Percentiles rank a stretch among this genome's conserved stretches.
phyloP scores from a whole-genome alignment of 2,888 invertebrate species.

The Clanis bilineata region DNA sequence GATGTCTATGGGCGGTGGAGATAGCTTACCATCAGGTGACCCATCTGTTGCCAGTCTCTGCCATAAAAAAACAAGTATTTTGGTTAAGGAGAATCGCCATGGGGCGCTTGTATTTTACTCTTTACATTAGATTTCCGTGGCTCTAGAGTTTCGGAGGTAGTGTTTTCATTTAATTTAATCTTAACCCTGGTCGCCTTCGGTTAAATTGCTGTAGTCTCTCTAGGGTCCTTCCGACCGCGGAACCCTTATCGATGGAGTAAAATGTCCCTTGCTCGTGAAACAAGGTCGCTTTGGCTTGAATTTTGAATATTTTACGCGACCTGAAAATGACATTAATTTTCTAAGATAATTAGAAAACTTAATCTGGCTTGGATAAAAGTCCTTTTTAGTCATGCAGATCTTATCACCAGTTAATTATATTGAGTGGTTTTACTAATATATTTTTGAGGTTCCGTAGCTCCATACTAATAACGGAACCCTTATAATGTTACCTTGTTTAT shows the following conservation, averaged over 20 bases:
- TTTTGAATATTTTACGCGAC: constrained; percentile 26
- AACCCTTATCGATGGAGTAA: constrained; percentile 38
- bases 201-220: constrained; percentile 35
- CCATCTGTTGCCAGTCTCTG: too few species aligned
- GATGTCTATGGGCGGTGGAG: too few species aligned
- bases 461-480: too few species aligned
- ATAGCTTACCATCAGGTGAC: too few species aligned
- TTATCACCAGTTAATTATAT: not conserved
- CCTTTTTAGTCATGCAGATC: not conserved
- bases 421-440: not conserved
- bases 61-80: too few species aligned
- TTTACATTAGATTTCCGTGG: constrained; percentile 1
- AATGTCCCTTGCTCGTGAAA: constrained; percentile 24
- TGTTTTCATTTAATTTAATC: constrained; percentile 40
- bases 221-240: constrained; percentile 31
- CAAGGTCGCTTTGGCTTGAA: constrained; percentile 23
- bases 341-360: constrained; percentile 10
- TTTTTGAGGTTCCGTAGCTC: not conserved
- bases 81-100: not conserved
- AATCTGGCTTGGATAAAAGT: not conserved
- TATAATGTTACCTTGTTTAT: too few species aligned
- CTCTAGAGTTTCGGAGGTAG: constrained; percentile 20
- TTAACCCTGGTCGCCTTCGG: constrained; percentile 29
- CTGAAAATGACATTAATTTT: constrained; percentile 12
- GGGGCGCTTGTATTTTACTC: not conserved